Conservation (phyloP, 64 coral and sea anemone genomes). For the Pocillopora verrucosa region DNA sequence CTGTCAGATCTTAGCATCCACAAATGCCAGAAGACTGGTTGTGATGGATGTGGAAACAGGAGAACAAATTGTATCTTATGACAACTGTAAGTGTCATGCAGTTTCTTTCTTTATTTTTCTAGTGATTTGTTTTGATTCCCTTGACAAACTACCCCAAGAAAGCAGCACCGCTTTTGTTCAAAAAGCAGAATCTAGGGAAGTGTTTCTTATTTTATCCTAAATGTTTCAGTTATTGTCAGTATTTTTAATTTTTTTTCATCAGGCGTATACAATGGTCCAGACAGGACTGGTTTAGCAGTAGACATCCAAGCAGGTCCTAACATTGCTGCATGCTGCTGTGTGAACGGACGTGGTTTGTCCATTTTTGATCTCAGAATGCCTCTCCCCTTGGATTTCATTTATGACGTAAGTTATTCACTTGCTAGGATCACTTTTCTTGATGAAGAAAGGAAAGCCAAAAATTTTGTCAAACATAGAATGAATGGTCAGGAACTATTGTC, state of each 20-base stretch:
- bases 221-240: neutral
- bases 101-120: neutral
- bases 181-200: no score
- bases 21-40: constrained; percentile 73
- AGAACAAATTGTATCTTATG: constrained; percentile 91
- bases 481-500: no score
- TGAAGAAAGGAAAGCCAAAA: no score
- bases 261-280: constrained; percentile 89
- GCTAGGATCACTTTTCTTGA: neutral
- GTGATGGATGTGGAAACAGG: constrained; percentile 90
- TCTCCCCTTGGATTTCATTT: constrained; percentile 81
- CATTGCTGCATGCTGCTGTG: constrained; percentile 70
- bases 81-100: constrained; percentile 75
- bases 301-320: constrained; percentile 60
- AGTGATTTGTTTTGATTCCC: no score
- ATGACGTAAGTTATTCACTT: constrained; percentile 56
- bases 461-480: no score
- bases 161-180: no score
- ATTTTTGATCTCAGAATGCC: constrained; percentile 93
- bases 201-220: neutral
- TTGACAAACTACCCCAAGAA: no score
- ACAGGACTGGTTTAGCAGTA: constrained; percentile 85
- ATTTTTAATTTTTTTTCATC: neutral
- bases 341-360: constrained; percentile 80
- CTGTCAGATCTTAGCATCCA: constrained; percentile 80